Conservation (phyloP, 2,797 vertebrate genomes). For the Lagorchestes hirsutus region DNA sequence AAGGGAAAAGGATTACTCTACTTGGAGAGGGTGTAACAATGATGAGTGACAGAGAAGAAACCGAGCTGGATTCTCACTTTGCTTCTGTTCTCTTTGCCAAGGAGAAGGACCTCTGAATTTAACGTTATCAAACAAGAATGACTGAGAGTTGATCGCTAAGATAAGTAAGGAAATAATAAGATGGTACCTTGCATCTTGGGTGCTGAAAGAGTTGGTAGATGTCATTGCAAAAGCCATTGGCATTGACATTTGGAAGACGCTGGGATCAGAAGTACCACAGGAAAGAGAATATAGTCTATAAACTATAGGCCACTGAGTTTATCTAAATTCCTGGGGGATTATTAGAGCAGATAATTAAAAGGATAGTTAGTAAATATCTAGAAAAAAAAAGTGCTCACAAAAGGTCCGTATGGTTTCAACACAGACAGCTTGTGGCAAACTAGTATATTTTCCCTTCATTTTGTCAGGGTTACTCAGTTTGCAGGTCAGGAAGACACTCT, state of each 20-base stretch:
- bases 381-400: not conserved
- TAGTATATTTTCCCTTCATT: not conserved
- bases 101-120: slow-evolving; percentile 3
- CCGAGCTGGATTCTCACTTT: not conserved
- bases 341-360: not conserved
- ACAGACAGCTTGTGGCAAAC: not conserved
- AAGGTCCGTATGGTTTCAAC: not conserved
- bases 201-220: not conserved
- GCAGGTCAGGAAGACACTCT: not conserved
- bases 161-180: not conserved
- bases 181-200: not conserved
- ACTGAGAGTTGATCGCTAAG: not conserved
- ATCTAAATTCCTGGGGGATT: not conserved
- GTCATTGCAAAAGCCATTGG: not conserved
- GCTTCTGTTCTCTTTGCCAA: not conserved
- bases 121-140: not conserved
- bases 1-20: not conserved
- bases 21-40: not conserved
- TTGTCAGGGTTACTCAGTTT: not conserved
- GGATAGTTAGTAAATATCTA: not conserved
- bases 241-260: not conserved
- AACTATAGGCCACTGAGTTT: not conserved
- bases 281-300: not conserved
- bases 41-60: not conserved
- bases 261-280: not conserved